Evolutionary conservation across 2,113 vertebrate genomes (phyloP).

Genomic region (Poeciliopsis turrubarensis): DNA sequence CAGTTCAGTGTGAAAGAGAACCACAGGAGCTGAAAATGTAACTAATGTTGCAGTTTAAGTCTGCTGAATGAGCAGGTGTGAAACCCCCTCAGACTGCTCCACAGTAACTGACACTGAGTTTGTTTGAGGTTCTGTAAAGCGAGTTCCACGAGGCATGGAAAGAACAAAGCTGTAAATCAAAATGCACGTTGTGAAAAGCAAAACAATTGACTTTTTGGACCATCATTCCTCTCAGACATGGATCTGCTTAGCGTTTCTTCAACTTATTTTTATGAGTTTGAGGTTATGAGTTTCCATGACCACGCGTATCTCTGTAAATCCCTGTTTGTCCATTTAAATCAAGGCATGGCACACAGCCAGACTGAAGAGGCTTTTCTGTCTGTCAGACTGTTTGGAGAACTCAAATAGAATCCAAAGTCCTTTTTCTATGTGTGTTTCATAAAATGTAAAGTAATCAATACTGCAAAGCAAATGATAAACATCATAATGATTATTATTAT

Average conservation of each 20-base stretch:
- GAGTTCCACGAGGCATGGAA: neutral
- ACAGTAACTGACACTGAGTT: neutral
- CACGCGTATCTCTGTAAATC: constrained; percentile 46
- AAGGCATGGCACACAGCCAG: neutral
- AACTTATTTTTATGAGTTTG: constrained; percentile 54
- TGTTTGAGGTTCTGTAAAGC: neutral
- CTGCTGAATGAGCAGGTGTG: no score
- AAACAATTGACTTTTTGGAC: neutral
- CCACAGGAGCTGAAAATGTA: no score
- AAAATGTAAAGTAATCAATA: neutral
- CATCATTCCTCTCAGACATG: constrained; percentile 18
- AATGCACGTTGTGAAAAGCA: neutral
- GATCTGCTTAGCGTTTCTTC: constrained; percentile 39
- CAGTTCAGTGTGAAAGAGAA: no score
- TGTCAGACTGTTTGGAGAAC: neutral
- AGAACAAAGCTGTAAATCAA: neutral
- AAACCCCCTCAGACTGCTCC: neutral
- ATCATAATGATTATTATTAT: neutral
- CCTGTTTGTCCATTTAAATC: constrained; percentile 1
- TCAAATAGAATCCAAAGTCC: neutral
- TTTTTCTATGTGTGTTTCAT: no score
- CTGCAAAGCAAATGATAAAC: neutral
- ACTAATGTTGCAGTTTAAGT: no score
- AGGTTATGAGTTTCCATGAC: constrained; percentile 63
- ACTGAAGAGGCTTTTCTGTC: neutral